Percentiles rank a stretch among this genome's conserved stretches.
Evolutionary conservation across 2,113 vertebrate genomes (phyloP).

Genomic region (Merops nubicus): DNA sequence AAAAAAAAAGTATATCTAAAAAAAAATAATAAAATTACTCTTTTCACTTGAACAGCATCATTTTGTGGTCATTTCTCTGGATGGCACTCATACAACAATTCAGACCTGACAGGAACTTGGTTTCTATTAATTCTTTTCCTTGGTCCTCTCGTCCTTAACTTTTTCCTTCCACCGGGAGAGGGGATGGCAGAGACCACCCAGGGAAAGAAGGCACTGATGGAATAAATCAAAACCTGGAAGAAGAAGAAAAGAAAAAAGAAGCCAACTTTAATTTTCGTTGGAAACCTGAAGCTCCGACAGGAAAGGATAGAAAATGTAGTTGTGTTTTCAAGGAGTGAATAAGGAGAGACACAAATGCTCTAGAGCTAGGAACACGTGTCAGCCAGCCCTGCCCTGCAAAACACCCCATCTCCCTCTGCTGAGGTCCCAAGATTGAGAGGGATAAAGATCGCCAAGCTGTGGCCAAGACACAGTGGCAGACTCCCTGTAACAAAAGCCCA

Average conservation of each 20-base stretch:
- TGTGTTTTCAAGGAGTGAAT: not conserved
- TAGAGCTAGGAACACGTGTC: not conserved
- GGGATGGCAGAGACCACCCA: not conserved
- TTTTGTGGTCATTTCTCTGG: not conserved
- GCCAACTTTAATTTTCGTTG: not conserved
- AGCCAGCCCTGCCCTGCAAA: fast-evolving
- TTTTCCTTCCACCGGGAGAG: not conserved
- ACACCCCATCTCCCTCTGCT: not conserved
- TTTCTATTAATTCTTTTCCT: not conserved
- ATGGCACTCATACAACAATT: not conserved
- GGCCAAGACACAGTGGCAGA: not conserved
- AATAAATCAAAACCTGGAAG: not conserved
- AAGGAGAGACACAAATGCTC: not conserved
- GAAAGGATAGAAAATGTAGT: not conserved
- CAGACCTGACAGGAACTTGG: not conserved
- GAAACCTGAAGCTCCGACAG: not conserved
- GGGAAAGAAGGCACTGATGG: not conserved
- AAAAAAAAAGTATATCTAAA: not conserved
- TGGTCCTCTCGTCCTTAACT: not conserved
- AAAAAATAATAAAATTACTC: not conserved
- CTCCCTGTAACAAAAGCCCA: not conserved
- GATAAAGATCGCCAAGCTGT: not conserved
- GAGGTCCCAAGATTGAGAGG: not conserved
- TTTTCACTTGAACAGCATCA: not conserved
- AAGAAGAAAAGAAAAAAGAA: not conserved